These are phyloP conservation scores for Onychorhynchus coronatus DNA, from an alignment of 2,113 vertebrate genomes.

Conservation along the genomic window DNA sequence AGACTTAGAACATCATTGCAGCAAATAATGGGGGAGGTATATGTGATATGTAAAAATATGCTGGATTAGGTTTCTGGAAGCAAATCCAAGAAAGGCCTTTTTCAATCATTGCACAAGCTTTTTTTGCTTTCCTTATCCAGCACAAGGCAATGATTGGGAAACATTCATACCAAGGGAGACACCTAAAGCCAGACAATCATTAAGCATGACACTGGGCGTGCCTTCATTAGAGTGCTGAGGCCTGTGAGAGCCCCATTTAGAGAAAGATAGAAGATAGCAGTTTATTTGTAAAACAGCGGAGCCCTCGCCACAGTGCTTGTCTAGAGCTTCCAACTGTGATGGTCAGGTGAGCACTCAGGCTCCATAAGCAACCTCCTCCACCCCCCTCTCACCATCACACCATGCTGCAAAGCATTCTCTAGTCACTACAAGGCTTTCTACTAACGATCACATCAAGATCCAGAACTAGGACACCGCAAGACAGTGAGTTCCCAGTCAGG, in stretches of 20 bases:
- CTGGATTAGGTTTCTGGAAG: not conserved
- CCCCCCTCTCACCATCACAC: not conserved
- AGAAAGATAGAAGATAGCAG: conserved; percentile 19
- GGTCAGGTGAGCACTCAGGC: not conserved
- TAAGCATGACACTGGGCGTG: conserved; percentile 29
- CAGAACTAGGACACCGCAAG: not conserved
- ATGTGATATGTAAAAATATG: not conserved
- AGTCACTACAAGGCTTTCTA: not conserved
- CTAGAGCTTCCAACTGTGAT: not conserved
- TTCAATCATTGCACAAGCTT: not conserved
- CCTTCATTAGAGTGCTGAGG: conserved; percentile 16
- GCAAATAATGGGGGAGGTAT: not conserved
- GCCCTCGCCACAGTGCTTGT: not conserved
- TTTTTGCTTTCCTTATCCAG: conserved; percentile 33
- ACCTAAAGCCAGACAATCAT: conserved; percentile 56
- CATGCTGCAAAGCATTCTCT: rapidly evolving
- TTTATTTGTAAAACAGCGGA: not conserved
- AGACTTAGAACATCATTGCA: not conserved
- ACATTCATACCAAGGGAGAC: conserved; percentile 35
- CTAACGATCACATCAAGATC: not conserved
- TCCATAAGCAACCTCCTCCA: not conserved
- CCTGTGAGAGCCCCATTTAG: not conserved
- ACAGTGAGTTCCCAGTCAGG: not conserved
- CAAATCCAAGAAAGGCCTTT: not conserved
- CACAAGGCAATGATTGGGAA: not conserved